Evolutionary conservation across 2,113 vertebrate genomes (phyloP).

Genomic region (Cyprinus carpio): DNA sequence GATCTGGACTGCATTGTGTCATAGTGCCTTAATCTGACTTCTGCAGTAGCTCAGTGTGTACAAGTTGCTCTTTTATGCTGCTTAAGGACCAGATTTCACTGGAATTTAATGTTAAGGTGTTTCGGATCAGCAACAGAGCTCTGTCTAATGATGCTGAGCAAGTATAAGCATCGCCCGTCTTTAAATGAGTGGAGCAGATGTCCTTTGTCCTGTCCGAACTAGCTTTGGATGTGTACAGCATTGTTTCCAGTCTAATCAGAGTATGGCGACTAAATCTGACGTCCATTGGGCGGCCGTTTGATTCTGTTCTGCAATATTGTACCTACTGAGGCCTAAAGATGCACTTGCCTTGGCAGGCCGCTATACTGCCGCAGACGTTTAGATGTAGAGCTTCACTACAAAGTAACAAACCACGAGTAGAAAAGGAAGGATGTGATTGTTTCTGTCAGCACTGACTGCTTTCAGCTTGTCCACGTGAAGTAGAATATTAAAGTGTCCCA

Average conservation of each 20-base stretch:
- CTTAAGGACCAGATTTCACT: constrained; percentile 58
- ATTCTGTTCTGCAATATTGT: constrained; percentile 66
- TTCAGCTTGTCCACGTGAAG: constrained; percentile 17
- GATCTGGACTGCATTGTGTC: constrained; percentile 72
- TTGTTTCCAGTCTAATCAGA: constrained; percentile 57
- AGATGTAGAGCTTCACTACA: background rate
- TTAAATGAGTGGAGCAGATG: constrained; percentile 19
- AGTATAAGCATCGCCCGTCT: background rate
- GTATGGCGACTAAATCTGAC: constrained; percentile 51
- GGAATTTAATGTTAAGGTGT: constrained; percentile 49
- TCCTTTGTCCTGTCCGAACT: background rate
- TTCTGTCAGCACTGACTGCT: background rate
- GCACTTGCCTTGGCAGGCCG: constrained; percentile 69
- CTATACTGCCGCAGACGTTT: constrained; percentile 58
- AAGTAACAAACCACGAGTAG: constrained; percentile 13
- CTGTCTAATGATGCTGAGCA: background rate
- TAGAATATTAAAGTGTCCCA: constrained; percentile 41
- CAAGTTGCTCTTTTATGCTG: constrained; percentile 53
- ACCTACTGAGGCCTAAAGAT: constrained; percentile 47
- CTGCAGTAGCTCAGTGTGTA: constrained; percentile 59
- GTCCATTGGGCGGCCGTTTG: constrained; percentile 29
- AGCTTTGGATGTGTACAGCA: constrained; percentile 63
- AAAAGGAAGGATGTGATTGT: background rate
- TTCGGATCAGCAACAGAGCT: background rate
- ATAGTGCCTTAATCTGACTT: constrained; percentile 80